These are phyloP conservation scores for Neomicropteryx cornuta DNA, from an alignment of 1,140 invertebrate genomes.

Conservation along the genomic window DNA sequence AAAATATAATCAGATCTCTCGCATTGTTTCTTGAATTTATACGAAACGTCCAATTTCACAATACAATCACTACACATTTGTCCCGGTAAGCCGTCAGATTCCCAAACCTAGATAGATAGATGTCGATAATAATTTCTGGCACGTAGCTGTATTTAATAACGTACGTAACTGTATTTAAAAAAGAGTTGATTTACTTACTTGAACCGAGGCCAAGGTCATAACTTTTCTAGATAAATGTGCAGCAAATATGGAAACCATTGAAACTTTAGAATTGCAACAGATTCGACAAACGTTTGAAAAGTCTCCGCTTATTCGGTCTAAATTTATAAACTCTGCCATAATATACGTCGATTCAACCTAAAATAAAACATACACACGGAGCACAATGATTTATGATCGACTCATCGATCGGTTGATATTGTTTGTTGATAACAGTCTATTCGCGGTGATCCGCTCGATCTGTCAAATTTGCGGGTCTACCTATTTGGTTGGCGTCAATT, in stretches of 20 bases:
- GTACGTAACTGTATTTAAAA: background rate
- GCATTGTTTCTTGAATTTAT: conserved; percentile 15
- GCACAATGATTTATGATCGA: too few species aligned
- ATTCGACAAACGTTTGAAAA: conserved; percentile 11
- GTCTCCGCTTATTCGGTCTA: too few species aligned
- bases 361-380: too few species aligned
- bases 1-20: conserved; percentile 11
- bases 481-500: too few species aligned
- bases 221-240: conserved; percentile 15
- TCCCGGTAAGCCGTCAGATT: conserved; percentile 12
- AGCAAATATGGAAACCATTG: conserved; percentile 13
- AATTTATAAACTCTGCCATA: too few species aligned
- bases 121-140: background rate
- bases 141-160: background rate
- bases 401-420: too few species aligned
- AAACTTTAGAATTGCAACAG: conserved; percentile 6
- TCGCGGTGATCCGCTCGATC: too few species aligned
- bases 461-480: too few species aligned
- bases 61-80: conserved; percentile 15
- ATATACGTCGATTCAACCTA: too few species aligned
- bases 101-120: conserved; percentile 10
- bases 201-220: conserved; percentile 13
- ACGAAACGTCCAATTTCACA: conserved; percentile 14
- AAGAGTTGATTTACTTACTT: conserved; percentile 8
- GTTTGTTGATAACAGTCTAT: too few species aligned